Percentiles rank a stretch among this genome's conserved stretches.
These are phyloP conservation scores for Heliconius aoede DNA, from an alignment of 2,888 invertebrate species.

Conservation along the genomic window DNA sequence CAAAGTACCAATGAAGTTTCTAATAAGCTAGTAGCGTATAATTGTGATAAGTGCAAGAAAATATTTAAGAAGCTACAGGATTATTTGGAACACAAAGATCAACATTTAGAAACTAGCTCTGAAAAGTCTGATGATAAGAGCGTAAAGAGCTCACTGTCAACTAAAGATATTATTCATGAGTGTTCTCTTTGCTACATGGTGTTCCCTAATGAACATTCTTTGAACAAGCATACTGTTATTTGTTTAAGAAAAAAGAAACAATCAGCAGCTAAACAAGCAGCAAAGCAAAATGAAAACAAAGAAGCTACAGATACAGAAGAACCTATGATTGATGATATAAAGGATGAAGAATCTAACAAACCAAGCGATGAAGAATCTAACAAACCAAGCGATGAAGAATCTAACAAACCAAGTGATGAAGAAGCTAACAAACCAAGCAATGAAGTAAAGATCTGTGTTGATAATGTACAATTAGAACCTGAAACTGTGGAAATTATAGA, in stretches of 20 bases:
- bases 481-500: constrained; percentile 18
- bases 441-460: constrained; percentile 46
- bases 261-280: constrained; percentile 56
- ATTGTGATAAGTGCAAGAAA: constrained; percentile 77
- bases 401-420: too few species aligned
- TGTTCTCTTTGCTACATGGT: constrained; percentile 82
- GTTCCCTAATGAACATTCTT: constrained; percentile 79
- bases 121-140: constrained; percentile 78
- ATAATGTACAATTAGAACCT: constrained; percentile 20
- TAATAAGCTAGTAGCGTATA: constrained; percentile 55
- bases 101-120: constrained; percentile 71
- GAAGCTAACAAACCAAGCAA: too few species aligned
- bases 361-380: constrained; percentile 52
- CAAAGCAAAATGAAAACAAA: constrained; percentile 52
- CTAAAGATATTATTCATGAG: constrained; percentile 80
- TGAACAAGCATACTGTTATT: constrained; percentile 72
- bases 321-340: constrained; percentile 47
- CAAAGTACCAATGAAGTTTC: constrained; percentile 55
- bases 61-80: constrained; percentile 75
- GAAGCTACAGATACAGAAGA: constrained; percentile 43
- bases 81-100: constrained; percentile 78
- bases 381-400: constrained; percentile 52
- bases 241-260: constrained; percentile 77
- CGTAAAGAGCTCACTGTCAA: constrained; percentile 71
- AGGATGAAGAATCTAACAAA: constrained; percentile 47